phyloP scores from a whole-genome alignment of 1,140 invertebrate species.

The Geopemphigus sp. region DNA sequence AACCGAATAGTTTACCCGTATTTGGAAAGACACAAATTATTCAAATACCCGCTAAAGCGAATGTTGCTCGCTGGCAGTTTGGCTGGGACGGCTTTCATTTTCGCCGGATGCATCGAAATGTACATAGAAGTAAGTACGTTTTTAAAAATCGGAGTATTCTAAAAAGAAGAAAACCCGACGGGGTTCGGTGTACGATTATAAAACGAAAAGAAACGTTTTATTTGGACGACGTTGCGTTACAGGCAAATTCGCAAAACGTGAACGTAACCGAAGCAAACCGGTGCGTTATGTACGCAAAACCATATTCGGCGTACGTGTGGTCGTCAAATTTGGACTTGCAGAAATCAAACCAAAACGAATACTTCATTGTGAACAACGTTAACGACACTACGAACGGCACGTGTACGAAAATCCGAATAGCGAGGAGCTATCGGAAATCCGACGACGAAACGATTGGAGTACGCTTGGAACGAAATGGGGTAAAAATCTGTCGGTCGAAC shows the following conservation, averaged over 20 bases:
- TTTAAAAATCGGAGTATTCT: neutral
- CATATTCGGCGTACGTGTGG: neutral
- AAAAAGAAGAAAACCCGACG: neutral
- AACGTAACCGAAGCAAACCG: neutral
- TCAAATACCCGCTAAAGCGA: slow-evolving; percentile 69
- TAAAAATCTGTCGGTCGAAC: neutral
- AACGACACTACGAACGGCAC: neutral
- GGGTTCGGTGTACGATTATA: too few relatives aligned
- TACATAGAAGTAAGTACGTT: slow-evolving; percentile 63
- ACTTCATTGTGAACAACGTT: neutral
- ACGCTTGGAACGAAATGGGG: neutral
- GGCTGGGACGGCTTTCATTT: slow-evolving; percentile 77
- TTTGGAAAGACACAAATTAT: slow-evolving; percentile 55
- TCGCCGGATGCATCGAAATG: slow-evolving; percentile 83
- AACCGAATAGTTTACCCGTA: slow-evolving; percentile 68
- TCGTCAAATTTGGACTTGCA: neutral
- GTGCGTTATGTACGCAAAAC: neutral
- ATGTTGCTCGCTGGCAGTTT: slow-evolving; percentile 75
- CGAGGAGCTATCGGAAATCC: neutral
- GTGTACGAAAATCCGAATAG: neutral
- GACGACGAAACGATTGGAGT: neutral
- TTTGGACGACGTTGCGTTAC: neutral
- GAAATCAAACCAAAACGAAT: neutral
- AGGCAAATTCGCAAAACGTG: neutral
- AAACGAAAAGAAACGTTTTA: too few relatives aligned